phyloP scores from a whole-genome alignment of 2,113 vertebrate genomes.

The Micronycteris hirsuta region DNA sequence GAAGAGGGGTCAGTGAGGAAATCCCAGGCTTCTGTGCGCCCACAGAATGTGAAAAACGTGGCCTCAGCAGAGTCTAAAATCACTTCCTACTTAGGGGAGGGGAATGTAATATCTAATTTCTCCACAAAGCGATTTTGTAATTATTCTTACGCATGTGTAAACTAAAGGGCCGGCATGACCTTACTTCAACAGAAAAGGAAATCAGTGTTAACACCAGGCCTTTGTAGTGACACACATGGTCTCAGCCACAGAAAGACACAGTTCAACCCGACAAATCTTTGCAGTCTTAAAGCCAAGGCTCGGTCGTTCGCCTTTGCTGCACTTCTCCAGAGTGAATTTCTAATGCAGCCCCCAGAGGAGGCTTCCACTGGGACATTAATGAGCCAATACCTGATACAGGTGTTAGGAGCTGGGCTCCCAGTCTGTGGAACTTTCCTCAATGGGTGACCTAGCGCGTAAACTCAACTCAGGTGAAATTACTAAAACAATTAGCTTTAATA shows the following conservation, averaged over 20 bases:
- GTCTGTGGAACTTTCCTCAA: neutral
- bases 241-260: neutral
- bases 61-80: neutral
- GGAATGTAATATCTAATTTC: neutral
- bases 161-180: neutral
- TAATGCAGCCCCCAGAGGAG: neutral
- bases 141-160: neutral
- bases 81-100: neutral
- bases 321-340: neutral
- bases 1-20: neutral
- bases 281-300: neutral
- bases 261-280: rapidly evolving
- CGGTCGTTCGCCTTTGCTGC: neutral
- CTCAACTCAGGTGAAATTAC: neutral
- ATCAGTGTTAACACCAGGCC: neutral
- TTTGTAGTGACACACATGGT: rapidly evolving
- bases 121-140: neutral
- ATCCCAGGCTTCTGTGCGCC: neutral
- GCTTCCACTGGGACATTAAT: neutral
- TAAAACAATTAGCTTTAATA: neutral
- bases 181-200: neutral
- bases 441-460: neutral
- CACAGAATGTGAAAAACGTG: neutral
- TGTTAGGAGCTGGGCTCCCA: neutral
- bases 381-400: neutral